Base-by-base conservation (phyloP, 2,888 invertebrate genomes). In the Eurytoma californica region DNA sequence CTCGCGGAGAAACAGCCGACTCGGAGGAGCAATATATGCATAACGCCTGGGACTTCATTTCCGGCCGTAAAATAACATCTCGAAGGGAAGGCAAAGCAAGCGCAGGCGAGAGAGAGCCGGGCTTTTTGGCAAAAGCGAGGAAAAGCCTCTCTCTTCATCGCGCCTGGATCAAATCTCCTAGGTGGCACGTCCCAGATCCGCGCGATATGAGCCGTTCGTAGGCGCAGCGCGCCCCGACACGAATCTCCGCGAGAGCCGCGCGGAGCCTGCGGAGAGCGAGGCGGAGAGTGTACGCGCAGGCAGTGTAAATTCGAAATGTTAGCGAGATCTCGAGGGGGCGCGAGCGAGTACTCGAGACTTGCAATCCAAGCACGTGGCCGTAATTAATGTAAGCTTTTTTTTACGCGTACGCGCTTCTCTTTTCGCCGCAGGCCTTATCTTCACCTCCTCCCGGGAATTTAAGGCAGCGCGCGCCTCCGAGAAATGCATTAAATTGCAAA, bases 171-270 rank as follows among this genome's bases (percentile, higher is more conserved):
- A 63, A 79, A 79, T 72, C 77, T 67, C 67, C 13, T 58, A 77
- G 77, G 58, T 66, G 55, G 51, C 77, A 53, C 60, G 67, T 55
- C 30, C 68, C 14, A 73, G 73, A 73, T 79, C 73, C 73, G 18
- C n/a, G 65, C 68, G 57, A 68, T 68, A 73, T 57, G 78, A 79
- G 63, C 73, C 55, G 30, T 39, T 65, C 73, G 53, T 60, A 7
- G n/a, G 18, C 30, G 49, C 49, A 5, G 55, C 53, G 24, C 47
- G 55, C 1, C 39, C 39, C 53, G 47, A 20, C 57, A 3, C 4
- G 53, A 60, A 20, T 67, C 18, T 61, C 5, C 60, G 61, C 39
- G 24, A 24, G 24, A 24, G 7, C 18, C 39, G 39, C 39, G 39
- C 9, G 9, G 24, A 24, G 24, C 24, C 24, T 39, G 7, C 39